Evolutionary conservation across 2,113 vertebrate species (phyloP).

Genomic region (Burhinus oedicnemus): DNA sequence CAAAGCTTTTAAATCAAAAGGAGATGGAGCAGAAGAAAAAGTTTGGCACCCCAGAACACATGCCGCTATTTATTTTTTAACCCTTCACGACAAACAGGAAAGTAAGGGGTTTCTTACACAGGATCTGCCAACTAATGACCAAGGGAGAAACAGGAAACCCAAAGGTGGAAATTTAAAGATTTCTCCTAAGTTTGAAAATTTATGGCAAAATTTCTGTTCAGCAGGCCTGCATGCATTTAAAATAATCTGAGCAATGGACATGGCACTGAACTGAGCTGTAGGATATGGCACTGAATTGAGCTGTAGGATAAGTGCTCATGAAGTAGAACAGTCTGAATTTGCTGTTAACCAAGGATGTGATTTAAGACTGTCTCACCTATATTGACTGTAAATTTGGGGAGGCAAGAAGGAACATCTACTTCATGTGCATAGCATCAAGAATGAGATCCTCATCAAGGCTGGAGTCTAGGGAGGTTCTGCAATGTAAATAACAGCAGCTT

Average conservation of each 20-base stretch:
- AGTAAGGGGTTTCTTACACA: background rate
- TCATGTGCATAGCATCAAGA: background rate
- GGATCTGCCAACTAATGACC: background rate
- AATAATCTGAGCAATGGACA: background rate
- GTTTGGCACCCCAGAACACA: conserved; percentile 35
- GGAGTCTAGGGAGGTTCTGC: background rate
- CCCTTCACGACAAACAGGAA: conserved; percentile 2
- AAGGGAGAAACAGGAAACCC: background rate
- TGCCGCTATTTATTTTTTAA: background rate
- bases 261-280: background rate
- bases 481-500: background rate
- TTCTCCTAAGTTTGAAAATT: background rate
- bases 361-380: background rate
- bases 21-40: conserved; percentile 17
- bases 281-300: background rate
- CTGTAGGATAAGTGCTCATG: background rate
- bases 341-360: background rate
- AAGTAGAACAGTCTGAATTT: background rate
- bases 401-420: background rate
- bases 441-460: background rate
- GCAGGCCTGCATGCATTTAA: background rate
- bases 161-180: background rate
- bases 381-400: background rate
- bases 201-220: background rate
- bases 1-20: conserved; percentile 73